phyloP scores from a whole-genome alignment of 2,888 invertebrate species.

The Cantharis rufa region DNA sequence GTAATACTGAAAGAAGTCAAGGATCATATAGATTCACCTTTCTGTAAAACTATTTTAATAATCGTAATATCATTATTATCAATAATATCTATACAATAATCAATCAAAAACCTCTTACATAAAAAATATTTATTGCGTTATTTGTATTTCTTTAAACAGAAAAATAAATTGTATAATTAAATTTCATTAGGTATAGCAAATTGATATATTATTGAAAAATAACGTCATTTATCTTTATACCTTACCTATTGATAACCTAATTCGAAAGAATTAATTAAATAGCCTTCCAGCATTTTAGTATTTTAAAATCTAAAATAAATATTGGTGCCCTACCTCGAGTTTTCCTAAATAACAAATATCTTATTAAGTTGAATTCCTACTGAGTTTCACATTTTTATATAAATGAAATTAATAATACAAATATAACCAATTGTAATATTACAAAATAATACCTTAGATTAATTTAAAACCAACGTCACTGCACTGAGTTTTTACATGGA shows the following conservation, averaged over 20 bases:
- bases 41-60: background rate
- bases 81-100: background rate
- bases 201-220: background rate
- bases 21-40: background rate
- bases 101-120: background rate
- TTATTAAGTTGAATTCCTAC: background rate
- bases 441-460: background rate
- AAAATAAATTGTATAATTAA: background rate
- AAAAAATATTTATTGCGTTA: background rate
- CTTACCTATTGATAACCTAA: background rate
- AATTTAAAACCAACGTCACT: background rate
- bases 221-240: background rate
- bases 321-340: background rate
- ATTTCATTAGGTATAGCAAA: background rate
- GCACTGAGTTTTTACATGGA: conserved; percentile 65
- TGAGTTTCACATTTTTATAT: background rate
- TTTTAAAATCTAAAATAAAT: background rate
- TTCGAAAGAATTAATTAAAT: background rate
- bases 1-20: background rate
- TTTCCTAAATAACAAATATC: background rate
- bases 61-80: background rate
- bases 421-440: background rate
- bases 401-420: background rate
- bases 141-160: background rate
- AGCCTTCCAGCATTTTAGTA: background rate